Conservation (phyloP, 1,140 invertebrate genomes). For the Helicoverpa zea region DNA sequence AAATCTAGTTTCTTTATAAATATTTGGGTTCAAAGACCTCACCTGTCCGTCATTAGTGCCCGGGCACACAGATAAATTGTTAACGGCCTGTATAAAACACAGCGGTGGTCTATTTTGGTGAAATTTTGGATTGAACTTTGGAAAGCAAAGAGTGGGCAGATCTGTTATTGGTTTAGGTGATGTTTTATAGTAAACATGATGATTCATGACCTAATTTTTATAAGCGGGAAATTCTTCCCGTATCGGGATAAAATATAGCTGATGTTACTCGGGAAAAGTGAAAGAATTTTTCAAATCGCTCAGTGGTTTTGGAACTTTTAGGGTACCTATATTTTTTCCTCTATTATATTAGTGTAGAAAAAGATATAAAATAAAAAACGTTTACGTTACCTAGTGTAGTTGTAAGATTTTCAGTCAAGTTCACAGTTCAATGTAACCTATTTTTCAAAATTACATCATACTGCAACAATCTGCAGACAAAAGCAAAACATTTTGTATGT, state of each 20-base stretch:
- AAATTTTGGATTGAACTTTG: background rate
- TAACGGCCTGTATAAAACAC: background rate
- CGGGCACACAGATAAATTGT: background rate
- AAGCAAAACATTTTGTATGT: background rate
- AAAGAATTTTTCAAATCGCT: too few species aligned
- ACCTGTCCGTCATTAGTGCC: background rate
- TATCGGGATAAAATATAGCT: too few species aligned
- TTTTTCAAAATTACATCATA: background rate
- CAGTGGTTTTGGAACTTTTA: too few species aligned
- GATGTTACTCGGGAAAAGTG: too few species aligned
- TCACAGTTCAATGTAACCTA: background rate
- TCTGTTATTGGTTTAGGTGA: background rate
- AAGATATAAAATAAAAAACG: too few species aligned
- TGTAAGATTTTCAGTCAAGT: too few species aligned
- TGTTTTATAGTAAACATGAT: background rate
- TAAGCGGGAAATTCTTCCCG: too few species aligned
- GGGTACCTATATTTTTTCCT: too few species aligned
- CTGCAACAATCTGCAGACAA: background rate
- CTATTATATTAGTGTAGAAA: too few species aligned
- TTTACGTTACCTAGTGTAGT: too few species aligned
- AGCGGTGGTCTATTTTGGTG: too few species aligned
- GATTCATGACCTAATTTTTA: background rate
- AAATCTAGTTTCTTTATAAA: slow-evolving; percentile 23
- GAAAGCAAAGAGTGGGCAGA: background rate
- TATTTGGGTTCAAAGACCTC: slow-evolving; percentile 11